Evolutionary conservation across 2,888 invertebrate genomes (phyloP).

Genomic region (Conops quadrifasciatus): DNA sequence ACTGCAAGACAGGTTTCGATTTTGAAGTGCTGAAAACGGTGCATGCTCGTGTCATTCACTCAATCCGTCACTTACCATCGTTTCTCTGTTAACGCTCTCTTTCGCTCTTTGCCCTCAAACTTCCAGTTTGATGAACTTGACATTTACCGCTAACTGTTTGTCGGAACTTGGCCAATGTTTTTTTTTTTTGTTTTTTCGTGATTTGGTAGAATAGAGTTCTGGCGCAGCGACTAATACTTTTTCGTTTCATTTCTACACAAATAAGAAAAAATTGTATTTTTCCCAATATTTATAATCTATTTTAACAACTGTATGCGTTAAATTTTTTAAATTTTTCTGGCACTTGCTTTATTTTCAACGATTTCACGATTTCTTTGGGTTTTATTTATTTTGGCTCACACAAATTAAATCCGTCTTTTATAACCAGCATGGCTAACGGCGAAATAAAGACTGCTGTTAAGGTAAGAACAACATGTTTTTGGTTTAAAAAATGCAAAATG

Average conservation of each 20-base stretch:
- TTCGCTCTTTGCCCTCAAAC: background rate
- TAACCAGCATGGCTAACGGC: constrained; percentile 42
- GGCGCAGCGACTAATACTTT: no score
- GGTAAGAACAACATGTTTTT: constrained; percentile 26
- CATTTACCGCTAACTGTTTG: constrained; percentile 29
- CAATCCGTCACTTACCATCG: background rate
- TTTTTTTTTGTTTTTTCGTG: no score
- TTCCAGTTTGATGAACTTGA: constrained; percentile 20
- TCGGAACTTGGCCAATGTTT: no score
- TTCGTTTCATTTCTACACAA: background rate
- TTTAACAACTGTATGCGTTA: no score
- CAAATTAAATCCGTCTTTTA: constrained; percentile 21
- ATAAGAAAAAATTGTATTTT: constrained; percentile 2
- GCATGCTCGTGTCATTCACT: no score
- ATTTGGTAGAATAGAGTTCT: no score
- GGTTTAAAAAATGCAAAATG: background rate
- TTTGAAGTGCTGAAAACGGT: no score
- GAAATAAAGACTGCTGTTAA: constrained; percentile 41
- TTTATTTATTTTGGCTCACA: constrained; percentile 13
- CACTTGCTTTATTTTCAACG: background rate
- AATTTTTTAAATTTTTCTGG: no score
- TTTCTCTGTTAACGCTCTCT: background rate
- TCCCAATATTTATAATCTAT: background rate
- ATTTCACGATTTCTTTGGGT: background rate
- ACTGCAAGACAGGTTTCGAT: no score